These are phyloP conservation scores for Leuctra nigra DNA, from an alignment of 2,888 invertebrate species.

Conservation along the genomic window DNA sequence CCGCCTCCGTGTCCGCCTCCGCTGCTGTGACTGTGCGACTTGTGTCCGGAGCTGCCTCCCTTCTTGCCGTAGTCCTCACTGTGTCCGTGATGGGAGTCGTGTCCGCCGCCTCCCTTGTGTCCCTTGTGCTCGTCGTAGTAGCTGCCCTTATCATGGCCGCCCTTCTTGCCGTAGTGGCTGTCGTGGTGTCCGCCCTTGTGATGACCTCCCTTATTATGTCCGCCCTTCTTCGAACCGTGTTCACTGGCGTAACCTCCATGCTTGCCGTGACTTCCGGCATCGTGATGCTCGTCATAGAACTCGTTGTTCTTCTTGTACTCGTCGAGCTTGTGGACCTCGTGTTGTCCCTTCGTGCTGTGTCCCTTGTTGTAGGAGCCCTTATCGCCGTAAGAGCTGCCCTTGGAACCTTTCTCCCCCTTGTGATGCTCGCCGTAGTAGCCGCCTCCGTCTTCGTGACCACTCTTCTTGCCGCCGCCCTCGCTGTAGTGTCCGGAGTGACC, in stretches of 20 bases:
- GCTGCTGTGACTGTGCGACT: slow-evolving; percentile 56
- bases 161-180: slow-evolving; percentile 73
- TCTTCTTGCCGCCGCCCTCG: slow-evolving; percentile 56
- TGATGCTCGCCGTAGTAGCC: slow-evolving; percentile 59
- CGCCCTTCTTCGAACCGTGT: slow-evolving; percentile 75
- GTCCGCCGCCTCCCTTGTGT: slow-evolving; percentile 69
- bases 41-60: slow-evolving; percentile 67
- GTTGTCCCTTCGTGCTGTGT: slow-evolving; percentile 79
- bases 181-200: slow-evolving; percentile 69
- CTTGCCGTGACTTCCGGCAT: slow-evolving; percentile 72
- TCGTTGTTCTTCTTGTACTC: slow-evolving; percentile 82
- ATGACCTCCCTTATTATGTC: slow-evolving; percentile 73
- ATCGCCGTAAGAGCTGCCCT: slow-evolving; percentile 57
- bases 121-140: slow-evolving; percentile 74
- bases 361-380: slow-evolving; percentile 76
- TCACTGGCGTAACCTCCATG: slow-evolving; percentile 70
- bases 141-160: slow-evolving; percentile 70
- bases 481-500: slow-evolving; percentile 55
- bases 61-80: slow-evolving; percentile 71
- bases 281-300: slow-evolving; percentile 80
- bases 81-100: slow-evolving; percentile 68
- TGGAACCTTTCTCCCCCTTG: slow-evolving; percentile 59
- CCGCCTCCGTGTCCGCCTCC: slow-evolving; percentile 34
- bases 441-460: slow-evolving; percentile 56
- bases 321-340: slow-evolving; percentile 76